Percentiles rank a stretch among this genome's conserved stretches.
phyloP scores from a whole-genome alignment of 2,113 vertebrate species.

The Callipepla californica region DNA sequence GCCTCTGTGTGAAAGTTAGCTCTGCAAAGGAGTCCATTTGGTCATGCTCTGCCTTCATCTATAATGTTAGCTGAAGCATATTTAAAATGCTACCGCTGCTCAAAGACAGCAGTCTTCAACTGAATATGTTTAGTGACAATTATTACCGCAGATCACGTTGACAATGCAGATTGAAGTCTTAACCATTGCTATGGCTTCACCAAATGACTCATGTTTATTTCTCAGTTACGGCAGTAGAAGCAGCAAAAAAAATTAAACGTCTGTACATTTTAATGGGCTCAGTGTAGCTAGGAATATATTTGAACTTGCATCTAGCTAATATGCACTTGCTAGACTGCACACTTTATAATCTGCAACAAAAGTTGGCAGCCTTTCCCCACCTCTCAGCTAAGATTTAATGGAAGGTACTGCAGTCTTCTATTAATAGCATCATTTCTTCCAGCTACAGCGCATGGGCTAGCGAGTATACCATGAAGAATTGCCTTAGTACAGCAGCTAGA shows the following conservation, averaged over 20 bases:
- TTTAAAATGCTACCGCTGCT: not conserved
- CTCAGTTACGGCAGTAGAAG: conserved; percentile 19
- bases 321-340: conserved; percentile 63
- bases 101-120: conserved; percentile 6
- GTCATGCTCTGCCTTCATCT: not conserved
- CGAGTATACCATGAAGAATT: conserved; percentile 36
- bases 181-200: not conserved
- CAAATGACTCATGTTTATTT: conserved; percentile 41
- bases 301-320: conserved; percentile 51
- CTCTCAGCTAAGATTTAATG: conserved; percentile 71
- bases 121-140: not conserved
- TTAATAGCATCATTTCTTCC: conserved; percentile 69
- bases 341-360: conserved; percentile 62
- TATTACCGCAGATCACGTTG: not conserved
- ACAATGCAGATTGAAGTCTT: not conserved
- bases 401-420: conserved; percentile 71
- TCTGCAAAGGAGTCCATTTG: not conserved
- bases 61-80: not conserved
- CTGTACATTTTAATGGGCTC: conserved; percentile 49
- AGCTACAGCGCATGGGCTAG: conserved; percentile 45
- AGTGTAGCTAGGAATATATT: conserved; percentile 5
- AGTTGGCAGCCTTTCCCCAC: conserved; percentile 61
- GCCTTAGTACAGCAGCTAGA: not conserved
- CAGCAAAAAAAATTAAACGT: conserved; percentile 15
- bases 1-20: fast-evolving